These are phyloP conservation scores for Ceratosolen solmsi DNA, from an alignment of 1,140 invertebrate species.

Conservation along the genomic window DNA sequence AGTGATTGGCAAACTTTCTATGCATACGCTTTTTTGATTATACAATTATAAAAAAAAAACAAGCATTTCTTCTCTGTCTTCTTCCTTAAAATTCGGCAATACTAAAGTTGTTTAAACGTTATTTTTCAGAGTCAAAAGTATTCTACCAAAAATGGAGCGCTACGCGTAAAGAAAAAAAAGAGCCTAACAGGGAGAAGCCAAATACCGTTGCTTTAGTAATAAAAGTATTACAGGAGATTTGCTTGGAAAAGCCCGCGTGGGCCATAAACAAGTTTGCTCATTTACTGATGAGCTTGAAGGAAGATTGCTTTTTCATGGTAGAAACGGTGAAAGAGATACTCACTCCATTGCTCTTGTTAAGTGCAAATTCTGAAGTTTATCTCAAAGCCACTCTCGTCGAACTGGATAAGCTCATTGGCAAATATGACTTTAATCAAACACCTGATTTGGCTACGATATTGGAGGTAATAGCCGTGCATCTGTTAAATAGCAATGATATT, in stretches of 20 bases:
- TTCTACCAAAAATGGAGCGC: background rate
- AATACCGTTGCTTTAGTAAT: constrained; percentile 12
- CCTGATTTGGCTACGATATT: constrained; percentile 14
- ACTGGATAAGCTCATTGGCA: constrained; percentile 43
- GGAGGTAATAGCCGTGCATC: background rate
- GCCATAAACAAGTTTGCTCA: constrained; percentile 54
- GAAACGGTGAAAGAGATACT: constrained; percentile 62
- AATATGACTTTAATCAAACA: constrained; percentile 39
- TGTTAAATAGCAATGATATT: constrained; percentile 12
- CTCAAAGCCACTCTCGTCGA: constrained; percentile 51
- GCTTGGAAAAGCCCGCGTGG: constrained; percentile 52
- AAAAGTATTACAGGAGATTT: constrained; percentile 53
- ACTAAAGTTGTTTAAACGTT: background rate
- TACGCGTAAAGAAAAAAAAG: background rate
- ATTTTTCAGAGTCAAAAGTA: background rate
- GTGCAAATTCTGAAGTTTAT: constrained; percentile 44
- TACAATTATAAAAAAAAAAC: too few species aligned
- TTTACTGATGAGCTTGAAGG: constrained; percentile 55
- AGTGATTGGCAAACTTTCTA: too few species aligned
- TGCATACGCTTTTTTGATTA: too few species aligned
- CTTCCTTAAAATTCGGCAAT: too few species aligned
- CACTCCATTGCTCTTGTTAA: constrained; percentile 56
- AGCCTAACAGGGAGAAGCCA: background rate
- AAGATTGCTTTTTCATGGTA: constrained; percentile 51
- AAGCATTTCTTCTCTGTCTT: too few species aligned